Percentiles rank a stretch among this genome's conserved stretches.
These are phyloP conservation scores for Tenthredo mesomela DNA, from an alignment of 2,888 invertebrate genomes.

Conservation along the genomic window DNA sequence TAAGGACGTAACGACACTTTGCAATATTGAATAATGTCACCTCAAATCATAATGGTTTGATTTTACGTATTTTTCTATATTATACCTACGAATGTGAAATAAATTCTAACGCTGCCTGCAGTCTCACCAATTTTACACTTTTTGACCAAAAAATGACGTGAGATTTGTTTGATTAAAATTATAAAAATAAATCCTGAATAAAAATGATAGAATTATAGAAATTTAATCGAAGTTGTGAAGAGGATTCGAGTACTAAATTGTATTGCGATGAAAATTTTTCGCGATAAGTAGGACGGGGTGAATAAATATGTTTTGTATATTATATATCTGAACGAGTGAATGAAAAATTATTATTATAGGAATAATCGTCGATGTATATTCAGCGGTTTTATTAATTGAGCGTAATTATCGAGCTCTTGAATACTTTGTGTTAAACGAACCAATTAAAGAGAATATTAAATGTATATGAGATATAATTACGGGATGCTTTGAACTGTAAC, in stretches of 20 bases:
- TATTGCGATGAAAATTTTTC: no score
- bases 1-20: background rate
- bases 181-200: no score
- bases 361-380: conserved; percentile 19
- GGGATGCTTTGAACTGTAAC: conserved; percentile 1
- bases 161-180: no score
- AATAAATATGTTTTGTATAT: background rate
- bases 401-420: conserved; percentile 22
- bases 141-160: no score
- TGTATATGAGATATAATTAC: background rate
- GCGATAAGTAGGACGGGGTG: conserved; percentile 5
- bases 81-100: background rate
- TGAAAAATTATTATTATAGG: background rate
- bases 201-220: no score
- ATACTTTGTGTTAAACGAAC: conserved; percentile 29
- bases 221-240: no score
- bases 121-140: no score
- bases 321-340: conserved; percentile 1
- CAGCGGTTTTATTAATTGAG: conserved; percentile 7
- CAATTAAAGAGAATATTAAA: conserved; percentile 37
- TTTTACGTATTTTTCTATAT: background rate
- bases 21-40: background rate
- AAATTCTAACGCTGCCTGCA: no score
- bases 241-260: no score
- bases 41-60: background rate